These are phyloP conservation scores for Ephydatia muelleri DNA, from an alignment of 37 sponge, comb jelly and placozoan species.

Conservation along the genomic window DNA sequence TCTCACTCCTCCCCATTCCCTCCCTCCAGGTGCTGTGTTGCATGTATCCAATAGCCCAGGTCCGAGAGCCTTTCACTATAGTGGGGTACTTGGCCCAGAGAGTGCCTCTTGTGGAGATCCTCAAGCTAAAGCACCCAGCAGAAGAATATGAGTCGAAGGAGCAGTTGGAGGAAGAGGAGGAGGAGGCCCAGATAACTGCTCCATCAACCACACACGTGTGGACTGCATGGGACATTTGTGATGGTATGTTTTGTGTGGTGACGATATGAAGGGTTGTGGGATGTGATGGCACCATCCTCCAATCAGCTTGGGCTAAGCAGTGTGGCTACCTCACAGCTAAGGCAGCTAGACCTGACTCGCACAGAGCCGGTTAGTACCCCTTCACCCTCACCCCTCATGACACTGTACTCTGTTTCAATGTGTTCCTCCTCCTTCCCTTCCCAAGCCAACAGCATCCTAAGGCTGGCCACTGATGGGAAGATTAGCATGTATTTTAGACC, in stretches of 20 bases:
- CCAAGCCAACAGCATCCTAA: constrained; percentile 87
- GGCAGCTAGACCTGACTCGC: constrained; percentile 88
- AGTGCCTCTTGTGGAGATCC: constrained; percentile 67
- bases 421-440: neutral
- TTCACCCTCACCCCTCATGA: neutral
- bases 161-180: neutral
- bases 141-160: neutral
- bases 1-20: neutral
- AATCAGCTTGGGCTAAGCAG: constrained; percentile 90
- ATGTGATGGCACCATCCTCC: neutral
- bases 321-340: constrained; percentile 81
- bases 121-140: constrained; percentile 71
- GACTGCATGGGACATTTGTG: constrained; percentile 96
- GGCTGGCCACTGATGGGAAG: constrained; percentile 91
- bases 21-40: constrained; percentile 78
- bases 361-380: constrained; percentile 83
- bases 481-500: constrained; percentile 83
- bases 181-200: neutral
- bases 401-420: neutral
- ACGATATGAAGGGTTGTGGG: neutral
- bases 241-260: constrained; percentile 49
- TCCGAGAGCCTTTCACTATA: constrained; percentile 91
- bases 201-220: constrained; percentile 14
- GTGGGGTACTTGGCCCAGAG: constrained; percentile 93
- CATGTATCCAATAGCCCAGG: constrained; percentile 95